phyloP scores from a whole-genome alignment of 2,888 invertebrate species.

The Synanthedon andrenaeformis region DNA sequence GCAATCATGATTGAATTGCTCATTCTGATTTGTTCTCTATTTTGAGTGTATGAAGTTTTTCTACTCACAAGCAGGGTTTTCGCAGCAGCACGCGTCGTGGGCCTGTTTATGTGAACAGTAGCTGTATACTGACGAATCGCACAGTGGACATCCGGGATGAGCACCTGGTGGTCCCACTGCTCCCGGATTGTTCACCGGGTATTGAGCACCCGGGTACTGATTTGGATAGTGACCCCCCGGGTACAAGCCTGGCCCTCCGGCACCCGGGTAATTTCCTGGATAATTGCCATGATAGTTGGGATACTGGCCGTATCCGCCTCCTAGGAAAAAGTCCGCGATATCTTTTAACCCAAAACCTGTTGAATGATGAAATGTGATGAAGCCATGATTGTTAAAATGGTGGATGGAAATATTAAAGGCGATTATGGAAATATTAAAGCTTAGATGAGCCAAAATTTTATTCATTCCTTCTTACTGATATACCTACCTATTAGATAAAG shows the following conservation, averaged over 20 bases:
- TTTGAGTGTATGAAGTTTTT: no score
- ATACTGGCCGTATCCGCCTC: constrained; percentile 35
- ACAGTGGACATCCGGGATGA: constrained; percentile 75
- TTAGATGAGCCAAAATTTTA: no score
- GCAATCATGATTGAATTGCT: no score
- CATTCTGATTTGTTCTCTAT: no score
- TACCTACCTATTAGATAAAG: no score
- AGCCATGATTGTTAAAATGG: constrained; percentile 14
- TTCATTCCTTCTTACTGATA: no score
- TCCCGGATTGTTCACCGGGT: constrained; percentile 16
- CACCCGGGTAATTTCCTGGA: constrained; percentile 15
- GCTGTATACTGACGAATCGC: constrained; percentile 81
- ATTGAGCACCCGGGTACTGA: constrained; percentile 11
- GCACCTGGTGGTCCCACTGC: constrained; percentile 53
- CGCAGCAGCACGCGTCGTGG: constrained; percentile 83
- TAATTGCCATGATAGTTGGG: constrained; percentile 10
- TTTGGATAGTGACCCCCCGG: constrained; percentile 17
- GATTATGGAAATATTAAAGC: no score
- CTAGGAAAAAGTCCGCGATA: constrained; percentile 61
- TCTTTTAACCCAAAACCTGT: constrained; percentile 64
- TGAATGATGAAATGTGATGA: constrained; percentile 19
- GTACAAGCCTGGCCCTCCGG: constrained; percentile 12
- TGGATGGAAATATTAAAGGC: no score
- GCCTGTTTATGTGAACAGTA: constrained; percentile 81
- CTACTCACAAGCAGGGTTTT: constrained; percentile 56